A percentile compares a stretch with the other conserved stretches of the same genome.
Evolutionary conservation across 1,140 invertebrate genomes (phyloP).

Genomic region (Megalopta genalis): DNA sequence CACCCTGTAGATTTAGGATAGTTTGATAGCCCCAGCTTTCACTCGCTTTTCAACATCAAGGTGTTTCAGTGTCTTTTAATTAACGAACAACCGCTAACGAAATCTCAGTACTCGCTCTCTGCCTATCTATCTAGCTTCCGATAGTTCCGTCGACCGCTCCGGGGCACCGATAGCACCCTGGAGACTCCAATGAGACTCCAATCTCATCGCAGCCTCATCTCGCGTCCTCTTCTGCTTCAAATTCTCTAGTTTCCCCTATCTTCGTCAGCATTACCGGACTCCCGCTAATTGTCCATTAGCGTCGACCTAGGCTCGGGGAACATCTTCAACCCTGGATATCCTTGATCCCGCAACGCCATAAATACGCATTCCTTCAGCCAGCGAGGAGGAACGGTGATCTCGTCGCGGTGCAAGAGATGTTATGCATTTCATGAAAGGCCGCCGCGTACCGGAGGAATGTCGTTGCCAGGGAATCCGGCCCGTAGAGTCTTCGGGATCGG

Average conservation of each 20-base stretch:
- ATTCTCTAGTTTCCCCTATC: neutral
- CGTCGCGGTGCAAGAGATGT: slow-evolving; percentile 24
- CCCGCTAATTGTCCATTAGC: neutral
- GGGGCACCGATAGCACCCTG: too few relatives aligned
- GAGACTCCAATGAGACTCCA: too few relatives aligned
- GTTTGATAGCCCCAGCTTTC: too few relatives aligned
- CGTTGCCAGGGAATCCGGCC: slow-evolving; percentile 22
- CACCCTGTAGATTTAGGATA: too few relatives aligned
- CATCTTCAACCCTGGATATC: neutral
- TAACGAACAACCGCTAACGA: too few relatives aligned
- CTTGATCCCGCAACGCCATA: slow-evolving; percentile 4
- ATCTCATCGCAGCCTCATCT: too few relatives aligned
- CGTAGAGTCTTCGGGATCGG: neutral
- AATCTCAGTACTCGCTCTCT: too few relatives aligned
- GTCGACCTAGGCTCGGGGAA: neutral
- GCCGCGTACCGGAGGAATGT: slow-evolving; percentile 23
- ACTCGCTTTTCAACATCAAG: too few relatives aligned
- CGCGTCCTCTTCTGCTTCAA: too few relatives aligned
- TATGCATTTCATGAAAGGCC: slow-evolving; percentile 39
- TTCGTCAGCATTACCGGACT: neutral
- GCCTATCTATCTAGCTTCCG: too few relatives aligned
- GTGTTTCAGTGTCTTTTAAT: too few relatives aligned
- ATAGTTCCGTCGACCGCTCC: too few relatives aligned
- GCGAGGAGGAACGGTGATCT: neutral
- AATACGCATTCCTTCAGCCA: slow-evolving; percentile 31